Conservation (phyloP, 2,113 vertebrate genomes). For the Synodontis membranacea region DNA sequence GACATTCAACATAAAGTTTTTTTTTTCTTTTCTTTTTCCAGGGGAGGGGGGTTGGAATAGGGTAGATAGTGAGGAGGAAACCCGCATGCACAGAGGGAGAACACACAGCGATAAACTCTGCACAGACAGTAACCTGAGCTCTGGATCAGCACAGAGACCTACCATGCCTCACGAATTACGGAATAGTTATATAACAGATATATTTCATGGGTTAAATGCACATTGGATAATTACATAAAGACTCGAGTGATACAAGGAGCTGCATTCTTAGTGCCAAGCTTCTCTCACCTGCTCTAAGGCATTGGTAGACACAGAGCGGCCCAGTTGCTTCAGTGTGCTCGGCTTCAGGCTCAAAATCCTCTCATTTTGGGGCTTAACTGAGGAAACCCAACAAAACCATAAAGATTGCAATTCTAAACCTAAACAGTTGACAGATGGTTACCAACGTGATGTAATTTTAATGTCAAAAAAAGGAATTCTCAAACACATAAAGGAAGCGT, state of each 20-base stretch:
- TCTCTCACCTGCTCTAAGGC: slow-evolving; percentile 61
- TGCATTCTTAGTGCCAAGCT: neutral
- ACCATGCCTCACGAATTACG: neutral
- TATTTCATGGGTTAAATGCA: neutral
- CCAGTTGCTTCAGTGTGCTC: slow-evolving; percentile 77
- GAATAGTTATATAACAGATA: neutral
- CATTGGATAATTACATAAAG: neutral
- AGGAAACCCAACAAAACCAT: slow-evolving; percentile 38
- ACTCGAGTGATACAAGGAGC: neutral
- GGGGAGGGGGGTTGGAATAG: too few relatives aligned
- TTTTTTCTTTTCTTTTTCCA: too few relatives aligned
- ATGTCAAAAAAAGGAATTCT: neutral
- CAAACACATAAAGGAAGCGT: neutral
- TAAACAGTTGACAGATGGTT: neutral
- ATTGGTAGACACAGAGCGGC: slow-evolving; percentile 51
- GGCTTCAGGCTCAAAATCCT: slow-evolving; percentile 85
- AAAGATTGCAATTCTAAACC: neutral
- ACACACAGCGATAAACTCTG: neutral
- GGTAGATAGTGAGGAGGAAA: neutral
- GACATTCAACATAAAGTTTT: neutral
- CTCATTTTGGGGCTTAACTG: slow-evolving; percentile 72
- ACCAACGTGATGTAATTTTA: neutral
- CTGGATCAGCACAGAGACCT: neutral
- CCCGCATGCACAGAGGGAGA: neutral
- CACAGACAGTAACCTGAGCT: neutral